Conservation (phyloP, 2,113 vertebrate species). For the Ahaetulla prasina region DNA sequence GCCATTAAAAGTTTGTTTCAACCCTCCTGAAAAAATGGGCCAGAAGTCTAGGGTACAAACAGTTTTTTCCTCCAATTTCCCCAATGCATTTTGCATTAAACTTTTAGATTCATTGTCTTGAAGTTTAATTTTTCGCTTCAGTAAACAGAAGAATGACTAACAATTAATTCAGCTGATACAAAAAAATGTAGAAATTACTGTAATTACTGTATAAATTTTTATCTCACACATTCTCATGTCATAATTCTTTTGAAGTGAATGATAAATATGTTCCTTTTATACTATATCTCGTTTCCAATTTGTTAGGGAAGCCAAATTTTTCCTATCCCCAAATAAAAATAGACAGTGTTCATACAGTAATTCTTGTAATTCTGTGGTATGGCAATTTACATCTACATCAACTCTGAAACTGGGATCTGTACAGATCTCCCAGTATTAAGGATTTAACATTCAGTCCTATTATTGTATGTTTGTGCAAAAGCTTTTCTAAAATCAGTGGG, state of each 20-base stretch:
- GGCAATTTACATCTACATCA: background rate
- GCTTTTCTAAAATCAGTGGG: background rate
- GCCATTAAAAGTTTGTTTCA: background rate
- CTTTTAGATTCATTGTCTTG: background rate
- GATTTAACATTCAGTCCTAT: background rate
- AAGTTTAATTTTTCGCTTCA: background rate
- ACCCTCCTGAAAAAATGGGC: background rate
- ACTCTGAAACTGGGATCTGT: background rate
- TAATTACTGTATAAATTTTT: background rate
- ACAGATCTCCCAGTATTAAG: background rate
- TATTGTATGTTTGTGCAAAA: background rate
- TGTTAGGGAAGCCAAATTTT: background rate
- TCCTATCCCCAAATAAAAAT: background rate
- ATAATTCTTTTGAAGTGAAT: background rate
- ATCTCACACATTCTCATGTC: background rate
- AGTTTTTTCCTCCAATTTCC: background rate
- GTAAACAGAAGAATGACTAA: background rate
- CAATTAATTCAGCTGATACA: background rate
- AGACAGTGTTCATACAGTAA: background rate
- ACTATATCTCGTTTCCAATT: background rate
- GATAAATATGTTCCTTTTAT: background rate
- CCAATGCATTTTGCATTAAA: background rate
- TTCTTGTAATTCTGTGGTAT: background rate
- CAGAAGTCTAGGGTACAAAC: background rate
- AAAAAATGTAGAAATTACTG: background rate